These are phyloP conservation scores for Serinus canaria DNA, from an alignment of 2,113 vertebrate species.

Conservation along the genomic window DNA sequence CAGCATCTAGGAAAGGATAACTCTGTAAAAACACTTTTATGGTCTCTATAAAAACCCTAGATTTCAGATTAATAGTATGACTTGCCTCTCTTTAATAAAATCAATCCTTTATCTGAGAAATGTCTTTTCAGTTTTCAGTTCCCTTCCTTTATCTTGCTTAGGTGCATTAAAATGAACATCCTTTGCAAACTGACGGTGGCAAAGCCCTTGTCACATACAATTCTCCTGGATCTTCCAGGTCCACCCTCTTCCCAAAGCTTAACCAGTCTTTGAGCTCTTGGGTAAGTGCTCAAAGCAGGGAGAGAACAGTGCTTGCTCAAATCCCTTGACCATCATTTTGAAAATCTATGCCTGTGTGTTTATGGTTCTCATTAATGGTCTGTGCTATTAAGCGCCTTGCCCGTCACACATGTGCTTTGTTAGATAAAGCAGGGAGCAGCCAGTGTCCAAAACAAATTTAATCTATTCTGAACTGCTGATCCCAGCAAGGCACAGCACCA, in stretches of 20 bases:
- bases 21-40: conserved; percentile 32
- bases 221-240: not conserved
- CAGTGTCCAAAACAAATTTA: conserved; percentile 53
- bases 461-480: conserved; percentile 56
- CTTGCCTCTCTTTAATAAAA: conserved; percentile 7
- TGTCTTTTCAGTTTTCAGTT: not conserved
- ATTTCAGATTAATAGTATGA: conserved; percentile 31
- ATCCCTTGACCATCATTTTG: not conserved
- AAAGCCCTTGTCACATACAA: not conserved
- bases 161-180: not conserved
- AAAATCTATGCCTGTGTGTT: not conserved
- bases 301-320: not conserved
- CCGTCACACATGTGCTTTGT: conserved; percentile 38
- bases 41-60: not conserved
- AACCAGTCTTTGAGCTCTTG: not conserved
- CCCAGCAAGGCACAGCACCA: conserved; percentile 27
- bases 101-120: not conserved
- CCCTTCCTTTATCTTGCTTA: not conserved
- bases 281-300: not conserved
- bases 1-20: not conserved
- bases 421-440: conserved; percentile 20
- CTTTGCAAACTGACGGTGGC: not conserved
- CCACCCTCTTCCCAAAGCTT: not conserved
- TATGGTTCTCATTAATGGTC: conserved; percentile 40
- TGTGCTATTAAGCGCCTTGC: not conserved